Evolutionary conservation across 2,888 invertebrate species (phyloP).

Genomic region (Hanleya hanleyi): DNA sequence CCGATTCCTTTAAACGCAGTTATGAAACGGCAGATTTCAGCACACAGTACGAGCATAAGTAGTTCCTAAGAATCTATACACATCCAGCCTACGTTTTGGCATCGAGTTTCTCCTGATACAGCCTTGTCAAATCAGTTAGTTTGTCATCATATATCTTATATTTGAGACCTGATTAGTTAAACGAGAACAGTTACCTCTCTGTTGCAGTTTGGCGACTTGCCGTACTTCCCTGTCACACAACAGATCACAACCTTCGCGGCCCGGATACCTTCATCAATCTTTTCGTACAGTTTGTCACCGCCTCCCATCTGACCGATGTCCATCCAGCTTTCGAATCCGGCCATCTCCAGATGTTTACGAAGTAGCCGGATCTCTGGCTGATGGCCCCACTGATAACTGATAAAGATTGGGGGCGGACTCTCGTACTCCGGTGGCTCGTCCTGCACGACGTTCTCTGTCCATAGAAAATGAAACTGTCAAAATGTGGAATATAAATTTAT

Average conservation of each 20-base stretch:
- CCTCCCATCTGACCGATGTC: constrained; percentile 73
- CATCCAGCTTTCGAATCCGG: constrained; percentile 70
- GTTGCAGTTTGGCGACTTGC: constrained; percentile 70
- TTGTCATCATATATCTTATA: no score
- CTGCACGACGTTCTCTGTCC: constrained; percentile 49
- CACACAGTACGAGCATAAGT: no score
- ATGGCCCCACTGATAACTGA: constrained; percentile 70
- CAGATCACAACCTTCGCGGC: constrained; percentile 64
- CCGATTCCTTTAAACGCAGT: no score
- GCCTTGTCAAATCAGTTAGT: no score
- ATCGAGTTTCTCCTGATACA: no score
- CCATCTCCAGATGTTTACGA: constrained; percentile 65
- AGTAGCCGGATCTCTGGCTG: constrained; percentile 68
- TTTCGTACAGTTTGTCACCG: constrained; percentile 69
- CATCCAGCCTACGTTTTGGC: no score
- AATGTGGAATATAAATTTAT: no score
- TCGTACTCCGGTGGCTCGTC: constrained; percentile 49
- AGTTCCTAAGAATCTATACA: no score
- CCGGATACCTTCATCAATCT: constrained; percentile 68
- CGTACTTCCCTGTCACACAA: constrained; percentile 66
- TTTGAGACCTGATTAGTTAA: constrained; percentile 67
- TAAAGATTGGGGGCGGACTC: constrained; percentile 47
- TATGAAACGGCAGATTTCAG: no score
- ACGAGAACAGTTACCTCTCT: constrained; percentile 67
- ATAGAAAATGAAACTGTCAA: constrained; percentile 42